These are phyloP conservation scores for Palaemon carinicauda DNA, from an alignment of 1,140 invertebrate genomes.

Conservation along the genomic window DNA sequence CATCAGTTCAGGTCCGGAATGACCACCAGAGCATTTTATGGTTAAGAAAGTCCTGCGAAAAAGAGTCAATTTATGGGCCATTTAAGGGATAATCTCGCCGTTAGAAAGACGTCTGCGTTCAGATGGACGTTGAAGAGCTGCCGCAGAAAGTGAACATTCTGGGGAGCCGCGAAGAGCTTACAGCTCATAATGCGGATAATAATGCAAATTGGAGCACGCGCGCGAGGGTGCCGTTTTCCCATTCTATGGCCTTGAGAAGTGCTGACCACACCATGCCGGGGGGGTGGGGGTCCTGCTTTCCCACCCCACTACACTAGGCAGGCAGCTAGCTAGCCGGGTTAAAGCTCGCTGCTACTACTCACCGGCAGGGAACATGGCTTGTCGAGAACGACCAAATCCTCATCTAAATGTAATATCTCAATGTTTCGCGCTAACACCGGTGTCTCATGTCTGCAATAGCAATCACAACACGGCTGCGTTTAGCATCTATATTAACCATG, in stretches of 20 bases:
- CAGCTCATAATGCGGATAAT: not conserved
- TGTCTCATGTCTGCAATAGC: slow-evolving; percentile 76
- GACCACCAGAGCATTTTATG: slow-evolving; percentile 1
- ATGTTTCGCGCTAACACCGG: slow-evolving; percentile 78
- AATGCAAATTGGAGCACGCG: not conserved
- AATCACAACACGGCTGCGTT: slow-evolving; percentile 30
- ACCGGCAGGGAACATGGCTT: slow-evolving; percentile 90
- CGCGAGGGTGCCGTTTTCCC: slow-evolving; percentile 23
- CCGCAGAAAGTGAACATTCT: not conserved
- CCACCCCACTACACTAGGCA: slow-evolving; percentile 38
- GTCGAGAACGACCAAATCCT: slow-evolving; percentile 85
- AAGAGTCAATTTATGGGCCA: not conserved
- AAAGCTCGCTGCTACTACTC: slow-evolving; percentile 61
- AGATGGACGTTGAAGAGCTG: slow-evolving; percentile 13
- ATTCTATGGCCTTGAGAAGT: slow-evolving; percentile 21
- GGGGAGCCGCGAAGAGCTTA: slow-evolving; percentile 13
- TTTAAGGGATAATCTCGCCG: slow-evolving; percentile 9
- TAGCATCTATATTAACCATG: slow-evolving; percentile 33
- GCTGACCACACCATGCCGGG: slow-evolving; percentile 39
- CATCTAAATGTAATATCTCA: slow-evolving; percentile 81
- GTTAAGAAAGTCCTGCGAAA: not conserved
- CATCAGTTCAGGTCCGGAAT: not conserved
- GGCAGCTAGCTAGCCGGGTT: slow-evolving; percentile 24
- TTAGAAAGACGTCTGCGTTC: slow-evolving; percentile 22
- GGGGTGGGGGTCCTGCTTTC: slow-evolving; percentile 26